Base-by-base conservation (phyloP, 2,797 vertebrate genomes). In the Ceryle rudis region DNA sequence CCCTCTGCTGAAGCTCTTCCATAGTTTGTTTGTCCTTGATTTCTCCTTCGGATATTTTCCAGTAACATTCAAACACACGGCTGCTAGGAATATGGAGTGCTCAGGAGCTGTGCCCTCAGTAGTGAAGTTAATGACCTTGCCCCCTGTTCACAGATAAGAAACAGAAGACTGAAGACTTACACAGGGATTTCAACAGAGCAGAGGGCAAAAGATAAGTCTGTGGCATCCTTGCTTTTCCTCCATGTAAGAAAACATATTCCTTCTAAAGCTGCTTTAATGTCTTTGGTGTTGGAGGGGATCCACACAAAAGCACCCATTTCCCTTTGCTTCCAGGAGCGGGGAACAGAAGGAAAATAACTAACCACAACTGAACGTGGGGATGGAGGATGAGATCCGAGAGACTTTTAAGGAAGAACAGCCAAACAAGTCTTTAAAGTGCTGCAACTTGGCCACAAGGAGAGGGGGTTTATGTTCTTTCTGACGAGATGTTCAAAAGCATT, bases 381-480 rank as follows among this genome's bases (percentile, higher is more conserved):
- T 20, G 21, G 39, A 86, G 73, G 35, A 88, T 14, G 29, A 90
- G 28, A 70, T 35, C 13, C 0, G 1, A 62, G 33, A 37, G 11
- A 22, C 44, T 67, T 67, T 64, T 75, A 75, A 52, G 54, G 33
- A 84, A 26, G 12, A 29, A 65, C 21, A 81, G 21, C 10, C 28
- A 78, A 92, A 61, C 10, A 69, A 67, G 22, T 47, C 44, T 20
- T 72, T 57, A 10, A 81, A 62, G 6, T 58, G 29, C 7, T 10
- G 81, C 25, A 91, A 61, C 61, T 1, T 37, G 5, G 10, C 41
- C 58, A 37, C 13, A 39, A n/a, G 29, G 12, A 11, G 26, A 3
- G 0, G 4, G 5, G 1, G 0, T 6, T 54, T 65, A 57, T 5
- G 2, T 33, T 5, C 42, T 70, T 58, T 35, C 33, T 20, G 28